Evolutionary conservation across 1,140 invertebrate species (phyloP).

Genomic region (Aphaenogaster ashmeadi): DNA sequence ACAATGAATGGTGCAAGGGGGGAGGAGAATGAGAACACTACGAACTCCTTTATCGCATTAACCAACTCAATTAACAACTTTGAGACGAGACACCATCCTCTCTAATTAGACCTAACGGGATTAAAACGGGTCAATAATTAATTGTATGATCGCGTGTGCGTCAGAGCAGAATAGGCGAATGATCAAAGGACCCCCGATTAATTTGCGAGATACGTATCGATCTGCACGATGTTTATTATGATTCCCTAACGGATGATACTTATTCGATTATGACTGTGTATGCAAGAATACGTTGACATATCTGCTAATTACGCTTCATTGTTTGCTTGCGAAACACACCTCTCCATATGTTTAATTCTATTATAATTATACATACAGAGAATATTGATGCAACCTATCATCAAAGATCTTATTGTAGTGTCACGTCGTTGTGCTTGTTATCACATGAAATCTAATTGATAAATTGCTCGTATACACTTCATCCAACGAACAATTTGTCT

Average conservation of each 20-base stretch:
- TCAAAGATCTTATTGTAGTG: conserved; percentile 29
- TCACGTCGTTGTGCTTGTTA: conserved; percentile 31
- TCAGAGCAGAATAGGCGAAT: conserved; percentile 53
- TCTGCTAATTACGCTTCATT: conserved; percentile 32
- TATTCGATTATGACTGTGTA: conserved; percentile 1
- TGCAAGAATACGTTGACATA: neutral
- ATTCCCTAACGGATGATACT: conserved; percentile 43
- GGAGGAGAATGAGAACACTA: conserved; percentile 59
- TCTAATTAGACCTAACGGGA: conserved; percentile 80
- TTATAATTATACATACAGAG: conserved; percentile 20
- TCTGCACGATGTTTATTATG: conserved; percentile 29
- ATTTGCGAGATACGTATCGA: conserved; percentile 54
- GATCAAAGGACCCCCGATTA: conserved; percentile 33
- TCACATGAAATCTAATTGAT: conserved; percentile 62
- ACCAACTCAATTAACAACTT: conserved; percentile 82
- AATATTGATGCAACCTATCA: conserved; percentile 17
- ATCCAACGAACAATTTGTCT: conserved; percentile 34
- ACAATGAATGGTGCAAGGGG: conserved; percentile 23
- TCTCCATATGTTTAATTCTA: neutral
- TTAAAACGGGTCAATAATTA: conserved; percentile 81
- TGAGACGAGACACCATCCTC: conserved; percentile 71
- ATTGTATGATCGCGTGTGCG: conserved; percentile 72
- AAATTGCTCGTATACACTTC: conserved; percentile 47
- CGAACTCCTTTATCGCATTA: conserved; percentile 79
- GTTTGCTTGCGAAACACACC: neutral